These are phyloP conservation scores for Phragmatobia fuliginosa DNA, from an alignment of 2,888 invertebrate genomes.

Conservation along the genomic window DNA sequence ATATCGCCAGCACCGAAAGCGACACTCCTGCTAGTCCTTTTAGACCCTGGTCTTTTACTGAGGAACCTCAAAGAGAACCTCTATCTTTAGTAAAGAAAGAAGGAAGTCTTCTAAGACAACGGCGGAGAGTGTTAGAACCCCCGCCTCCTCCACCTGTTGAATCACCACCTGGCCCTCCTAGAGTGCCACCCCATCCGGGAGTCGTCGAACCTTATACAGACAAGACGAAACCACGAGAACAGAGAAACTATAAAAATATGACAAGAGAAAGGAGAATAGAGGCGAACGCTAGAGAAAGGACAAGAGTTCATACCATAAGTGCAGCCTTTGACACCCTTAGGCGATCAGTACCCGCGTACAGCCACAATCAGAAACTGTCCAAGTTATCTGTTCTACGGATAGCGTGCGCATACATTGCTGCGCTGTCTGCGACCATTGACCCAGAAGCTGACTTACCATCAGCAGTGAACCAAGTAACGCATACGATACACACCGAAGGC, in stretches of 20 bases:
- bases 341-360: constrained; percentile 94
- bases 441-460: constrained; percentile 89
- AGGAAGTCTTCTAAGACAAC: constrained; percentile 68
- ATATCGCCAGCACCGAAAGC: constrained; percentile 74
- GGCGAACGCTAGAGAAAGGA: constrained; percentile 97
- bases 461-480: constrained; percentile 95
- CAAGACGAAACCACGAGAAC: constrained; percentile 85
- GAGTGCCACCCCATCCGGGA: constrained; percentile 86
- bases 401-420: constrained; percentile 97
- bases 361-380: constrained; percentile 96
- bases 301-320: constrained; percentile 97
- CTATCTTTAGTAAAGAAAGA: constrained; percentile 87
- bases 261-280: constrained; percentile 96
- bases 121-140: constrained; percentile 71
- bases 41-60: constrained; percentile 88
- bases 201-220: constrained; percentile 70
- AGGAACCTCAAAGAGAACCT: constrained; percentile 88
- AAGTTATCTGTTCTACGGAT: constrained; percentile 97
- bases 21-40: constrained; percentile 83
- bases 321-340: constrained; percentile 97
- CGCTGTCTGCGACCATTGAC: constrained; percentile 92
- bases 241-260: constrained; percentile 98
- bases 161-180: constrained; percentile 71
- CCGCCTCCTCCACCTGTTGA: constrained; percentile 70
- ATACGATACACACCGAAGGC: constrained; percentile 96